A percentile compares a stretch with the other conserved stretches of the same genome.
These are phyloP conservation scores for Heloderma charlesbogerti DNA, from an alignment of 2,113 vertebrate genomes.

Conservation along the genomic window DNA sequence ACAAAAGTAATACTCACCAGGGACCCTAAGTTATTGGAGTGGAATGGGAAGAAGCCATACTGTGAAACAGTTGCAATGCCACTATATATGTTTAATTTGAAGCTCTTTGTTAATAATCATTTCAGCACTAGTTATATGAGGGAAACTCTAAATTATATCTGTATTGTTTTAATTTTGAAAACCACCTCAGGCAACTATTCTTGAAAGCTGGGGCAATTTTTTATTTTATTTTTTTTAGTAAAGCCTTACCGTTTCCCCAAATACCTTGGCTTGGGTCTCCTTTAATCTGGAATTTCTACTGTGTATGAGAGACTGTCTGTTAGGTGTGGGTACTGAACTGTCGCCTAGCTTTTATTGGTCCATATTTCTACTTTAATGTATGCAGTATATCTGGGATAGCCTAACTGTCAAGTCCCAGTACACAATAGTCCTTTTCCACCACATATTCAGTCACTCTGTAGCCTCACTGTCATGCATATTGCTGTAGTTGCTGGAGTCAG, in stretches of 20 bases:
- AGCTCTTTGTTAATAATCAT: neutral
- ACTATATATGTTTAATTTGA: neutral
- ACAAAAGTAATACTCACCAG: neutral
- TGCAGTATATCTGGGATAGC: neutral
- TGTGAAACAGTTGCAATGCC: neutral
- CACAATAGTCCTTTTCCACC: neutral
- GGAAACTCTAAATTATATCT: neutral
- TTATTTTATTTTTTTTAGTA: neutral
- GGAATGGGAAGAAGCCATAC: neutral
- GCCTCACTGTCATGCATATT: neutral
- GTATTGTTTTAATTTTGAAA: neutral
- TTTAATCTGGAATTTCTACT: neutral
- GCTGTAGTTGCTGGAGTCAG: neutral
- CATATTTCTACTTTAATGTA: neutral
- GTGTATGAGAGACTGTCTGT: neutral
- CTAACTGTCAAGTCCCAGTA: neutral
- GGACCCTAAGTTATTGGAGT: neutral
- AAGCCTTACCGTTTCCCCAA: neutral
- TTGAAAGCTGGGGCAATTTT: neutral
- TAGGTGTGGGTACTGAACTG: conserved; percentile 15
- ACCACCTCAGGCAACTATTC: neutral
- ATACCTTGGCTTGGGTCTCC: neutral
- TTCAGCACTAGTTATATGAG: neutral
- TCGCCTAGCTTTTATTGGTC: conserved; percentile 10
- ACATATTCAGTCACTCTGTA: neutral